Conservation (phyloP, 2,113 vertebrate genomes). For the Pituophis catenifer region DNA sequence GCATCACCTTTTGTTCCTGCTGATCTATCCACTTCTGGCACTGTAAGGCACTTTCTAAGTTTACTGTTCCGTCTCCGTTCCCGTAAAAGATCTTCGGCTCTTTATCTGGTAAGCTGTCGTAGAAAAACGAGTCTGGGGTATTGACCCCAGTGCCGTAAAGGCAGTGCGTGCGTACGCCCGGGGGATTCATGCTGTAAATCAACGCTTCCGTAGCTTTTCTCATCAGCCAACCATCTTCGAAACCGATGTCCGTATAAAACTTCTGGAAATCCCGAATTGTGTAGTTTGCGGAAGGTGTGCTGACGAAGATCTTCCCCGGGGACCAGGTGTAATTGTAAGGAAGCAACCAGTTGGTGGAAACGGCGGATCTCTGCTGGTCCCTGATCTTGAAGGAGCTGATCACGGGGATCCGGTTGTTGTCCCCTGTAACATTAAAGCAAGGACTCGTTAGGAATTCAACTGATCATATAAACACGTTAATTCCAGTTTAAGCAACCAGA, state of each 20-base stretch:
- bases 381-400: slow-evolving; percentile 91
- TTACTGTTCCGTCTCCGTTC: slow-evolving; percentile 92
- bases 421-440: slow-evolving; percentile 70
- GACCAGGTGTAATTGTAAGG: slow-evolving; percentile 89
- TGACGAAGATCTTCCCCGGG: slow-evolving; percentile 80
- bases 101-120: slow-evolving; percentile 84
- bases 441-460: background rate
- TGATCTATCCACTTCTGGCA: slow-evolving; percentile 78
- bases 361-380: slow-evolving; percentile 88
- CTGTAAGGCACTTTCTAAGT: slow-evolving; percentile 82
- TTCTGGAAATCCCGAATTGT: slow-evolving; percentile 81
- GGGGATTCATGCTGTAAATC: slow-evolving; percentile 72
- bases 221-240: slow-evolving; percentile 90
- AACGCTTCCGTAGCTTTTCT: slow-evolving; percentile 84
- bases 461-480: background rate
- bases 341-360: slow-evolving; percentile 90
- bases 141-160: slow-evolving; percentile 83
- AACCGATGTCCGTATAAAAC: slow-evolving; percentile 86
- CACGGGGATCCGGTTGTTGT: slow-evolving; percentile 92
- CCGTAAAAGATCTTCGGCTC: slow-evolving; percentile 83
- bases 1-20: slow-evolving; percentile 77
- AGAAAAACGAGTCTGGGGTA: slow-evolving; percentile 81
- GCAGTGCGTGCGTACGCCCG: slow-evolving; percentile 86
- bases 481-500: background rate
- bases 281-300: slow-evolving; percentile 86